Evolutionary conservation across 2,888 invertebrate species (phyloP).

Genomic region (Epistrophe grossulariae): DNA sequence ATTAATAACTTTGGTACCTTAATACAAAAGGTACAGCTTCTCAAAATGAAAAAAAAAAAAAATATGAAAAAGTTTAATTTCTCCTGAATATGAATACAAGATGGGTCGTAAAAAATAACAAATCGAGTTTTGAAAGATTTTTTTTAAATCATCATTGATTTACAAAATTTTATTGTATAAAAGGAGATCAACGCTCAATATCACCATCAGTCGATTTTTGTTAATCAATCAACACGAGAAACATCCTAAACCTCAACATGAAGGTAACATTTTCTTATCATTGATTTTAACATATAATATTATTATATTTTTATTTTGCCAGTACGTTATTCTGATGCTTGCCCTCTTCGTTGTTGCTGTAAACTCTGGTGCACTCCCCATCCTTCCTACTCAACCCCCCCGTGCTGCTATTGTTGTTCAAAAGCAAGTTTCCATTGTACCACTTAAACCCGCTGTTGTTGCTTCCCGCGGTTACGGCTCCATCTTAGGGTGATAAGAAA

Average conservation of each 20-base stretch:
- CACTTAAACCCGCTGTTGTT: not conserved
- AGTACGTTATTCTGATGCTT: not conserved
- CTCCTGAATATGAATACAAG: too few relatives aligned
- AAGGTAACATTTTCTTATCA: not conserved
- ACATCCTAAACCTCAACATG: not conserved
- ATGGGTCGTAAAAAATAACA: not conserved
- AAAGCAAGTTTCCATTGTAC: not conserved
- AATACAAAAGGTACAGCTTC: too few relatives aligned
- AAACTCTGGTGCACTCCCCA: not conserved
- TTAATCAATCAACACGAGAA: not conserved
- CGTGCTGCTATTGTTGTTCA: not conserved
- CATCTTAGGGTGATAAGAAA: not conserved
- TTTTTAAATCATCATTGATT: not conserved
- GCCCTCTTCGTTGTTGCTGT: conserved; percentile 2
- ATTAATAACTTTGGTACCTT: too few relatives aligned
- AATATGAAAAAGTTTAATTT: too few relatives aligned
- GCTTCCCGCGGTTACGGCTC: too few relatives aligned
- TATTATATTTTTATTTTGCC: not conserved
- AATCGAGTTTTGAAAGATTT: not conserved
- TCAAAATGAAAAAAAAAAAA: too few relatives aligned
- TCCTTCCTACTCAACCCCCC: not conserved
- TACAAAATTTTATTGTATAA: not conserved
- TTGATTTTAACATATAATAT: not conserved
- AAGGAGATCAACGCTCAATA: not conserved
- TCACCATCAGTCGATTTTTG: not conserved